These are phyloP conservation scores for Palloptera scutellata DNA, from an alignment of 2,888 invertebrate species.

Conservation along the genomic window DNA sequence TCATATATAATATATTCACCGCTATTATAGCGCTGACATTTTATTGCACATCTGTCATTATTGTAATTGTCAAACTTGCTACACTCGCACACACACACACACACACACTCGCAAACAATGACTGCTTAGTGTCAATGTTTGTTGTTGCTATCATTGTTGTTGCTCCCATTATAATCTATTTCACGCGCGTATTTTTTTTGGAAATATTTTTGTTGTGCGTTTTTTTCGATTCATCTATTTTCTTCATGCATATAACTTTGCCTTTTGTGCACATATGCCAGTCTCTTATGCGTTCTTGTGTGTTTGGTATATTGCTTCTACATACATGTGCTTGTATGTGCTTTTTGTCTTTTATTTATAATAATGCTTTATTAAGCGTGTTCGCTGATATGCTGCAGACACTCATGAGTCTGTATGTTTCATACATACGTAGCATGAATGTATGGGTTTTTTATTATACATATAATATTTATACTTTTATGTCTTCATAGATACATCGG, in stretches of 20 bases:
- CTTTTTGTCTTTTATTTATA: background rate
- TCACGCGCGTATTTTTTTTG: background rate
- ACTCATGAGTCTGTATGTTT: background rate
- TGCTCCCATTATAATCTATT: conserved; percentile 1
- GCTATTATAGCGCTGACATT: conserved; percentile 25
- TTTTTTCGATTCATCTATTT: conserved; percentile 10
- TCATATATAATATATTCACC: conserved; percentile 18
- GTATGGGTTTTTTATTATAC: background rate
- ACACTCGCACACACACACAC: background rate
- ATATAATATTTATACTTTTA: background rate
- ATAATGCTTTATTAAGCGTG: conserved; percentile 1
- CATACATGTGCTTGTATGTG: background rate
- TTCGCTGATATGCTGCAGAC: background rate
- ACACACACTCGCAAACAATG: background rate
- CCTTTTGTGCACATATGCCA: conserved; percentile 9
- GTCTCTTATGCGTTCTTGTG: background rate
- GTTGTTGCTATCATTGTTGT: conserved; percentile 41
- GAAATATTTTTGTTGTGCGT: background rate
- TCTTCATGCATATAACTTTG: background rate
- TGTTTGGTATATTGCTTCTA: background rate
- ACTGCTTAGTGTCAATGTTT: conserved; percentile 43
- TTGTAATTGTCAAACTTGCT: conserved; percentile 44
- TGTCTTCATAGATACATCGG: background rate
- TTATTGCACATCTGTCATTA: conserved; percentile 49
- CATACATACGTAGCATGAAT: background rate